A percentile compares a stretch with the other conserved stretches of the same genome.
phyloP scores from a whole-genome alignment of 2,113 vertebrate species.

The Pantherophis guttatus region DNA sequence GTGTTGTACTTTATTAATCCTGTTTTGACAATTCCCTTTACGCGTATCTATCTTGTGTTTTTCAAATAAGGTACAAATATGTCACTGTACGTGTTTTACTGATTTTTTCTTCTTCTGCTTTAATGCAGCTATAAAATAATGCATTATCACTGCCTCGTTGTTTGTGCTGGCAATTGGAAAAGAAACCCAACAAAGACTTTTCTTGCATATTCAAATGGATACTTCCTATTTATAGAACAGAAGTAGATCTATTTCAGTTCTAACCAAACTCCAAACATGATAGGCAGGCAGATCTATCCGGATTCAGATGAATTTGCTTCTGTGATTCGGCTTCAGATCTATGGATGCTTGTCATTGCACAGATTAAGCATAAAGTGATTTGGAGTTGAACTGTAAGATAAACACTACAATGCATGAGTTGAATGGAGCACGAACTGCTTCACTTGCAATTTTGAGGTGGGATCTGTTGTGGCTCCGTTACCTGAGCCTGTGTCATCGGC shows the following conservation, averaged over 20 bases:
- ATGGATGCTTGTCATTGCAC: not conserved
- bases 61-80: constrained; percentile 72
- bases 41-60: constrained; percentile 70
- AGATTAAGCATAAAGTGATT: not conserved
- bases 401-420: not conserved
- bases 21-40: constrained; percentile 65
- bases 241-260: not conserved
- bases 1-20: constrained; percentile 70
- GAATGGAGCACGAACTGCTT: not conserved
- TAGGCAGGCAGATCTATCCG: not conserved
- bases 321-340: not conserved
- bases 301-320: not conserved
- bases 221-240: not conserved
- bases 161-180: constrained; percentile 65
- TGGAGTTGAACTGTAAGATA: not conserved
- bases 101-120: constrained; percentile 45
- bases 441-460: not conserved
- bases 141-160: constrained; percentile 50
- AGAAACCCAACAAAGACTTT: constrained; percentile 69
- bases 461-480: too few species aligned
- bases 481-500: too few species aligned
- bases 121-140: constrained; percentile 53
- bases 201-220: not conserved
- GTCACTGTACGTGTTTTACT: constrained; percentile 73
- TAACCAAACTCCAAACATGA: not conserved